These are phyloP conservation scores for Manduca sexta DNA, from an alignment of 1,140 invertebrate species.

Conservation along the genomic window DNA sequence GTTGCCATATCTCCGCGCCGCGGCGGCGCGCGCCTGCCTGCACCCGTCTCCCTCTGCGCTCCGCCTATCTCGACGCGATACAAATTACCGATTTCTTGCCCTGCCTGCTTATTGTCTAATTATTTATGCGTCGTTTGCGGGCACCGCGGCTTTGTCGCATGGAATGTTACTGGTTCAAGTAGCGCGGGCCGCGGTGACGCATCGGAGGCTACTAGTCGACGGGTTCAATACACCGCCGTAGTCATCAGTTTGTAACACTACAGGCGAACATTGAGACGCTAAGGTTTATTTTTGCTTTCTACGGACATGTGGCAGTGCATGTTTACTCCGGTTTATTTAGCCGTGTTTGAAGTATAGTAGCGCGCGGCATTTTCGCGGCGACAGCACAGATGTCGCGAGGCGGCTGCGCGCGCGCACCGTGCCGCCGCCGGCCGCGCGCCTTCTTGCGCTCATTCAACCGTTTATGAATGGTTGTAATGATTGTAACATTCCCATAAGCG, in stretches of 20 bases:
- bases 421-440: conserved; percentile 23
- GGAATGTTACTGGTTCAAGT: conserved; percentile 50
- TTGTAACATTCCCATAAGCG: conserved; percentile 56
- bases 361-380: conserved; percentile 13
- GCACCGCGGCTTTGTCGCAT: conserved; percentile 51
- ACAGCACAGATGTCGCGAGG: conserved; percentile 27
- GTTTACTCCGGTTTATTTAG: conserved; percentile 1
- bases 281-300: neutral
- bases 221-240: conserved; percentile 61
- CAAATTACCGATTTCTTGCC: conserved; percentile 64
- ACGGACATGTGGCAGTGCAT: neutral
- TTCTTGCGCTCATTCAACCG: conserved; percentile 55
- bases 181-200: conserved; percentile 48
- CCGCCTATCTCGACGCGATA: conserved; percentile 61
- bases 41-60: conserved; percentile 60
- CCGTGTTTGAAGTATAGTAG: neutral
- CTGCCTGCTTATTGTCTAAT: conserved; percentile 69
- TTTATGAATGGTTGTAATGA: conserved; percentile 59
- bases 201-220: conserved; percentile 46
- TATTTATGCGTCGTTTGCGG: conserved; percentile 62
- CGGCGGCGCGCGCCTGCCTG: conserved; percentile 45
- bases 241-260: neutral
- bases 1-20: conserved; percentile 67
- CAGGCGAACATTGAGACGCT: neutral
- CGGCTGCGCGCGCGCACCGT: conserved; percentile 27